Percentiles rank a stretch among this genome's conserved stretches.
phyloP scores from a whole-genome alignment of 1,140 invertebrate genomes.

The Coenobita brevimanus region DNA sequence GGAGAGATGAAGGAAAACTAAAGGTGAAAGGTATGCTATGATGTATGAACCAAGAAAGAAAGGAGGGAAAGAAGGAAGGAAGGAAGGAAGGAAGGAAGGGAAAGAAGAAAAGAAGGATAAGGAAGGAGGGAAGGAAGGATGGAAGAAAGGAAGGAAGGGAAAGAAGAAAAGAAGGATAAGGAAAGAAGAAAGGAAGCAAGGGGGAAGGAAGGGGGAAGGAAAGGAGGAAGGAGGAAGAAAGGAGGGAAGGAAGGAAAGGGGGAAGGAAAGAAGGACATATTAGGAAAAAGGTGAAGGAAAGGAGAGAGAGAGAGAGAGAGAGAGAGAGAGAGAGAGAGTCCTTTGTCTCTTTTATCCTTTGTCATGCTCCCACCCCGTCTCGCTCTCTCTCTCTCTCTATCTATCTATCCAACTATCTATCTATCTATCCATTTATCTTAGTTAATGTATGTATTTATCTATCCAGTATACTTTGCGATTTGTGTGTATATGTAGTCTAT shows the following conservation, averaged over 20 bases:
- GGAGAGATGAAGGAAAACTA: background rate
- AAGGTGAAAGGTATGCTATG: background rate
- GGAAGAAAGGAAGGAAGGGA: background rate
- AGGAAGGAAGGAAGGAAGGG: background rate
- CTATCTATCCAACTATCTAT: too few relatives aligned
- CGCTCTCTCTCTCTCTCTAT: too few relatives aligned
- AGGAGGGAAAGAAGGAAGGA: background rate
- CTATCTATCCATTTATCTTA: too few relatives aligned
- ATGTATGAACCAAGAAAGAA: background rate
- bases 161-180: too few relatives aligned
- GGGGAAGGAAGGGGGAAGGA: background rate
- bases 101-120: background rate
- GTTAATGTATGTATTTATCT: too few relatives aligned
- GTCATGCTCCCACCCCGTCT: too few relatives aligned
- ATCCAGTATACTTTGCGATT: too few relatives aligned
- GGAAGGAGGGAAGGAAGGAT: background rate
- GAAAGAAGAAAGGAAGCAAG: background rate
- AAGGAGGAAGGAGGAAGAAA: background rate
- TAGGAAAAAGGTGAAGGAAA: background rate
- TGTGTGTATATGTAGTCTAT: too few relatives aligned
- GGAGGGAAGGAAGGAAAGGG: background rate
- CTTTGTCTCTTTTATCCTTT: too few relatives aligned
- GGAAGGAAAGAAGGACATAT: background rate
- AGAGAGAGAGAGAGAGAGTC: background rate
- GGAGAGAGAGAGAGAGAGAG: slow-evolving; percentile 17